phyloP scores from a whole-genome alignment of 1,140 invertebrate species.

The Drosophila sulfurigaster region DNA sequence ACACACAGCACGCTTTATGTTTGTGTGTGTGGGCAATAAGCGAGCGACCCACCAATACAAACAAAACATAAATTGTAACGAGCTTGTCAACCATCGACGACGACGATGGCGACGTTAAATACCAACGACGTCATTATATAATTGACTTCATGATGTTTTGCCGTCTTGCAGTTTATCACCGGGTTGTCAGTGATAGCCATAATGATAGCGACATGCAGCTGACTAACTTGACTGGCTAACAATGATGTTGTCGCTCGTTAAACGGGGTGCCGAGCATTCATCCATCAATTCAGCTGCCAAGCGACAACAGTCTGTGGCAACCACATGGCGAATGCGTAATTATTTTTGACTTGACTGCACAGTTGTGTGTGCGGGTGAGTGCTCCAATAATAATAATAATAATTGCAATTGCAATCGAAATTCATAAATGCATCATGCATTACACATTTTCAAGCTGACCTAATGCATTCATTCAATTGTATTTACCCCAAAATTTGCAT shows the following conservation, averaged over 20 bases:
- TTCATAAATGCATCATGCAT: constrained; percentile 3
- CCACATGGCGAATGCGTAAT: constrained; percentile 37
- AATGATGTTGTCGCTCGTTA: constrained; percentile 11
- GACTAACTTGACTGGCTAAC: constrained; percentile 27
- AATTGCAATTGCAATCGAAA: constrained; percentile 7
- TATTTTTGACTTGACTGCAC: constrained; percentile 23
- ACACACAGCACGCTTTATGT: background rate
- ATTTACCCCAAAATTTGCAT: background rate
- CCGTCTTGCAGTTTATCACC: constrained; percentile 47
- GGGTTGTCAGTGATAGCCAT: constrained; percentile 28
- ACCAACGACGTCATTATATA: constrained; percentile 41
- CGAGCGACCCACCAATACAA: constrained; percentile 38
- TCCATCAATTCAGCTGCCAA: constrained; percentile 34
- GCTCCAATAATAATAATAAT: background rate
- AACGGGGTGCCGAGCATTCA: constrained; percentile 6
- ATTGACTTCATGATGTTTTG: constrained; percentile 48
- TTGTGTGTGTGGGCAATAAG: constrained; percentile 4
- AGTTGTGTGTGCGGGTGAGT: background rate
- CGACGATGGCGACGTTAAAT: background rate
- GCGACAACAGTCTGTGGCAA: background rate
- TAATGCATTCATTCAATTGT: background rate
- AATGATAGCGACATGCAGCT: constrained; percentile 35
- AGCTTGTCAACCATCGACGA: constrained; percentile 38
- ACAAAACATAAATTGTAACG: constrained; percentile 52
- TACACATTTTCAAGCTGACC: background rate